Evolutionary conservation across 2,888 invertebrate genomes (phyloP), one percentile per base, ranked within the genome.

Genomic region (Aplocera efformata): DNA sequence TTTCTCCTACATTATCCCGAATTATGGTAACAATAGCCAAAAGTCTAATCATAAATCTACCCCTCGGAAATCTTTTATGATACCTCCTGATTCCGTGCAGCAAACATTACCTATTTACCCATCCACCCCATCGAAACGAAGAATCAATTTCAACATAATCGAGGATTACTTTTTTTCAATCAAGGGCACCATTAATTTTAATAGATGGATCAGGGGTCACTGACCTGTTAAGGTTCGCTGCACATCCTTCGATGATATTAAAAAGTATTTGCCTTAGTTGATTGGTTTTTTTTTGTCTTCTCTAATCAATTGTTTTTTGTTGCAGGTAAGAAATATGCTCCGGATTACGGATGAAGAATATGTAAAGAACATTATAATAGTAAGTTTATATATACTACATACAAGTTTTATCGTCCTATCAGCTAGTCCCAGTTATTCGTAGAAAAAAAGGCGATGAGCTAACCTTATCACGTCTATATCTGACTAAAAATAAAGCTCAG

Each of bases 121-220:
- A 23, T 9, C 32, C 36, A 17, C 26, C 43, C 40, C 46, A 28
- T 32, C 37, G 25, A 45, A 46, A 40, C 51, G 39, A 49, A 47
- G 51, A 59, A 57, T 57, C 59, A 53, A 59, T 59, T 56, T 56
- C 54, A 48, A 54, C 37, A 50, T 55, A 53, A 55, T 39, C 53
- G 49, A 32, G 50, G 63, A 65, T 70, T 64, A 64, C 68, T n/a
- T 67, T 67, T 67, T 67, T 73, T 74, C 73, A 73, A 75, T 76
- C 67, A 72, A 63, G 59, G 55, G 43, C 60, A 56, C 65, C 68
- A 72, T 76, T 72, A 71, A 72, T 74, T 70, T 71, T 63, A 71
- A 64, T 63, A 63, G 53, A 61, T 57, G 42, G 51, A 40, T 56
- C 49, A 32, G 50, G 68, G 72, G 69, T 61, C 53, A 54, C 50